Conservation (phyloP, 2,113 vertebrate species). For the Chaetura pelagica region DNA sequence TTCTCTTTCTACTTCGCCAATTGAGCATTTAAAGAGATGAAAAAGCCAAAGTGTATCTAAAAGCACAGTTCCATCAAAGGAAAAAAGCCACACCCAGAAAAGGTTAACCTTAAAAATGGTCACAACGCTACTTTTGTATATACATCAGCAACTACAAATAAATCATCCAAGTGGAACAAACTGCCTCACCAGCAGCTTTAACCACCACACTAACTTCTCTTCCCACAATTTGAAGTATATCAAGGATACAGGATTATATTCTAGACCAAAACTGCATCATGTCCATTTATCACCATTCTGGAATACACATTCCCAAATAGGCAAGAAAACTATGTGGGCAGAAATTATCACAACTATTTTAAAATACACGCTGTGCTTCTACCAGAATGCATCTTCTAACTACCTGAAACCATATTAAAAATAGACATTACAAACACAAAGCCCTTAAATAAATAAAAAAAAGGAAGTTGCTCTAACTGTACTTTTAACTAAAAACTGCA, state of each 20-base stretch:
- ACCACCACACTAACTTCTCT: background rate
- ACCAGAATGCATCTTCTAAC: background rate
- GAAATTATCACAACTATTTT: background rate
- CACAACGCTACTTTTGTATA: background rate
- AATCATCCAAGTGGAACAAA: background rate
- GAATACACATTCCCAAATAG: conserved; percentile 11
- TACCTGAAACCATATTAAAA: background rate
- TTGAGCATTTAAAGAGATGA: background rate
- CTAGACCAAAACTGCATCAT: background rate
- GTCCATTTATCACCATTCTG: conserved; percentile 40
- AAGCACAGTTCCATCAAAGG: background rate
- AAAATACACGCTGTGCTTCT: background rate
- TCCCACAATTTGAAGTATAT: background rate
- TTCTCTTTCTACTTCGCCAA: background rate
- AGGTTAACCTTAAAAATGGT: background rate
- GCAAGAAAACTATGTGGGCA: background rate
- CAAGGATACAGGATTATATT: background rate
- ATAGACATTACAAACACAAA: background rate
- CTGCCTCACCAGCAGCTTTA: background rate
- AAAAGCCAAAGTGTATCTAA: background rate
- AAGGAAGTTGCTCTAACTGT: background rate
- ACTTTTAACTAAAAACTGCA: background rate
- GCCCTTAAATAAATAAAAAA: background rate
- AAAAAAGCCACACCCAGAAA: background rate
- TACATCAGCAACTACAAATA: background rate